These are phyloP conservation scores for Dendrolimus kikuchii DNA, from an alignment of 1,140 invertebrate genomes.

Conservation along the genomic window DNA sequence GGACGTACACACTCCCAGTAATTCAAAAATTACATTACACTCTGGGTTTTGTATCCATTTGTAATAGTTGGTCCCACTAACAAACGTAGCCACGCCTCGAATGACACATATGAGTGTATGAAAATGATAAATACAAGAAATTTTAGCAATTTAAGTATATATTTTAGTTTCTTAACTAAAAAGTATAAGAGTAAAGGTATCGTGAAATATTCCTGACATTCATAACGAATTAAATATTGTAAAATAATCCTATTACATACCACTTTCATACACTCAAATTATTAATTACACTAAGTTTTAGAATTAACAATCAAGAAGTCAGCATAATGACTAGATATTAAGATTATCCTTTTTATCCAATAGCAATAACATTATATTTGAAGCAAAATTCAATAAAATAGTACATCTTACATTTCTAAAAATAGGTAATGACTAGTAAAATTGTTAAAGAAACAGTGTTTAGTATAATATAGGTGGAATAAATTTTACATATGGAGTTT, in stretches of 20 bases:
- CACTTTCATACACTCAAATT: too few species aligned
- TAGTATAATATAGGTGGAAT: too few species aligned
- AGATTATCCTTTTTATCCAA: neutral
- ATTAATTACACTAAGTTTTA: neutral
- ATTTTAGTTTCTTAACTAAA: too few species aligned
- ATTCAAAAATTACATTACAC: slow-evolving; percentile 22
- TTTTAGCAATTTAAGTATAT: too few species aligned
- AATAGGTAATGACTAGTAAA: slow-evolving; percentile 30
- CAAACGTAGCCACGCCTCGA: slow-evolving; percentile 56
- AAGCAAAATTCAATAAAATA: slow-evolving; percentile 2
- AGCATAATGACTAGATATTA: slow-evolving; percentile 34
- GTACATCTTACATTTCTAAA: slow-evolving; percentile 16
- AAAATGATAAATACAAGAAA: too few species aligned
- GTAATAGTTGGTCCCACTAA: slow-evolving; percentile 53
- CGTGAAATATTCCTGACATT: too few species aligned
- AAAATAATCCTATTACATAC: too few species aligned
- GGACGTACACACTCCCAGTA: slow-evolving; percentile 47
- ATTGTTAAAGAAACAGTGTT: slow-evolving; percentile 29
- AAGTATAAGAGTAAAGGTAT: too few species aligned
- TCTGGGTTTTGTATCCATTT: slow-evolving; percentile 38
- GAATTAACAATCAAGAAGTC: slow-evolving; percentile 9
- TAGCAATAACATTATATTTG: neutral
- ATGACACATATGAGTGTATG: slow-evolving; percentile 13
- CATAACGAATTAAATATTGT: too few species aligned
- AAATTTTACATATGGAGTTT: too few species aligned